Evolutionary conservation across 2,113 vertebrate species (phyloP).

Genomic region (Orthonyx spaldingii): DNA sequence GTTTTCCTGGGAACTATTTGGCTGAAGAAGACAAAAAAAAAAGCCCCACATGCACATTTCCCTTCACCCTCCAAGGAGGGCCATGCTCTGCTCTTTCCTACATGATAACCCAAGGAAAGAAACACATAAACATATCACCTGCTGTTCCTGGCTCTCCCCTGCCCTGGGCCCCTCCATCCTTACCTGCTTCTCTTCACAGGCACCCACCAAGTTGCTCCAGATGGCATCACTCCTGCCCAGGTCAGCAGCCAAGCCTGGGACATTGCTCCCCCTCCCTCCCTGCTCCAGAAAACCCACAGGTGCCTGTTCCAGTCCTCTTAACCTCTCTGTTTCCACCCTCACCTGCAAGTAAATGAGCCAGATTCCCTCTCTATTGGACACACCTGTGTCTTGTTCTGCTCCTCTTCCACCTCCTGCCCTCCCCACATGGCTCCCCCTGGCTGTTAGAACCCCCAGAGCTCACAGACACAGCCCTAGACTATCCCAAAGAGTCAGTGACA

Average conservation of each 20-base stretch:
- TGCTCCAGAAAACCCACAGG: accelerated
- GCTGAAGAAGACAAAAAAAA: background rate
- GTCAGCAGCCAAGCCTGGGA: accelerated
- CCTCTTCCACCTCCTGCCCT: background rate
- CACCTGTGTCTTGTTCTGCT: background rate
- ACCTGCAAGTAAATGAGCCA: background rate
- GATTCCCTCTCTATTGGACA: background rate
- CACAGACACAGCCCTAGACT: background rate
- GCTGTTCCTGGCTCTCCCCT: background rate
- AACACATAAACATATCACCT: accelerated
- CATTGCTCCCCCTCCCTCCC: accelerated
- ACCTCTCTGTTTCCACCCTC: background rate
- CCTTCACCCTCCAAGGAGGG: background rate
- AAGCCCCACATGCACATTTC: background rate
- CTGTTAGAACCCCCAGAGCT: accelerated
- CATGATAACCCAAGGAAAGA: background rate
- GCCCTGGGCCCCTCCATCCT: background rate
- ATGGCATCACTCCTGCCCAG: background rate
- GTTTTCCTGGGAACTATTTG: background rate
- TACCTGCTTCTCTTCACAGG: background rate
- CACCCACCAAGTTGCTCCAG: accelerated
- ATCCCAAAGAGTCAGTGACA: accelerated
- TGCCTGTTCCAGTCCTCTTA: background rate
- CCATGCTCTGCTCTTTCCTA: background rate
- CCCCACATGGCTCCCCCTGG: background rate